phyloP scores from a whole-genome alignment of 2,113 vertebrate genomes.

The Chitala chitala region DNA sequence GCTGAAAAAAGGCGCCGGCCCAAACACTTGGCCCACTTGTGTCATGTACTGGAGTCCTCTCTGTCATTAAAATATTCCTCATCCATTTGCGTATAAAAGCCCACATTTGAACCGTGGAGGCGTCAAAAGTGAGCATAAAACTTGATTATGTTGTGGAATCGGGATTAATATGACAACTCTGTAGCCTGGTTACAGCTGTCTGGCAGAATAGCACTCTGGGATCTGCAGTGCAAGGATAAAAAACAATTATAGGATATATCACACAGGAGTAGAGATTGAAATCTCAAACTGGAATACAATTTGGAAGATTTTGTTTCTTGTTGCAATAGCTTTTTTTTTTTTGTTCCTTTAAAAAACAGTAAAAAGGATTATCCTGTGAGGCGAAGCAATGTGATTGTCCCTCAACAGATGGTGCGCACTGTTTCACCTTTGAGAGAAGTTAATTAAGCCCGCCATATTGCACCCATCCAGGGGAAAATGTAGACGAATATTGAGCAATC shows the following conservation, averaged over 20 bases:
- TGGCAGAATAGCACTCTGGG: neutral
- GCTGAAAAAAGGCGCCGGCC: conserved; percentile 55
- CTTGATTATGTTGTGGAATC: conserved; percentile 54
- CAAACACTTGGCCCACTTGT: neutral
- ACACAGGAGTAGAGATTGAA: conserved; percentile 10
- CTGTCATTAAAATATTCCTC: conserved; percentile 45
- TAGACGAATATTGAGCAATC: conserved; percentile 98
- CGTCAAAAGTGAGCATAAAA: neutral
- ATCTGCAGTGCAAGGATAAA: conserved; percentile 19
- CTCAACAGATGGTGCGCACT: conserved; percentile 99
- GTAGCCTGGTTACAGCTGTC: conserved; percentile 20
- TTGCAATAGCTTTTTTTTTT: conserved; percentile 70
- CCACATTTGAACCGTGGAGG: neutral
- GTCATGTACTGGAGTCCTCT: conserved; percentile 42
- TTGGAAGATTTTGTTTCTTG: conserved; percentile 70
- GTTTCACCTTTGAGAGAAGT: conserved; percentile 99
- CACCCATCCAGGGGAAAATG: conserved; percentile 94
- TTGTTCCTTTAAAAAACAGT: conserved; percentile 61
- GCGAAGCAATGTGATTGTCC: conserved; percentile 97
- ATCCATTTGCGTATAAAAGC: conserved; percentile 32
- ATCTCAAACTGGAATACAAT: conserved; percentile 53
- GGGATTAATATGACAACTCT: conserved; percentile 47
- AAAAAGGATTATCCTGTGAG: conserved; percentile 93
- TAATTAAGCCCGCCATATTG: conserved; percentile 99
- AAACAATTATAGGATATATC: conserved; percentile 12